Conservation (phyloP, 2,113 vertebrate species). For the Hirundichthys speculiger region DNA sequence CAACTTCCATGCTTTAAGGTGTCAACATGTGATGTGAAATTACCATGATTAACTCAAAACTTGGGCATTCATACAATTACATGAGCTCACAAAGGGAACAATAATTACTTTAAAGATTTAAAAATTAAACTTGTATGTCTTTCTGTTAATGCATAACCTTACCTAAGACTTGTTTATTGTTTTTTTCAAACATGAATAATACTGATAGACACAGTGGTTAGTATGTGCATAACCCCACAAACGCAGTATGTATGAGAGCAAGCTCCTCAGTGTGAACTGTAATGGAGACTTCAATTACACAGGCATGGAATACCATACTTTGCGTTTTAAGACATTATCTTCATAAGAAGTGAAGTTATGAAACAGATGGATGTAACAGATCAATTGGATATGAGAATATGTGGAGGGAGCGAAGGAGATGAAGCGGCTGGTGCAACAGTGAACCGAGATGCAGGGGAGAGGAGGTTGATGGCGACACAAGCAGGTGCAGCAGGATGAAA, state of each 20-base stretch:
- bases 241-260: neutral
- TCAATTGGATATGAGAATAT: neutral
- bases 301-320: conserved; percentile 2
- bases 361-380: neutral
- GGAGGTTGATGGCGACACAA: conserved; percentile 31
- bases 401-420: conserved; percentile 12
- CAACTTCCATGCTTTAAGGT: conserved; percentile 38
- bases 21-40: conserved; percentile 11
- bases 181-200: conserved; percentile 11
- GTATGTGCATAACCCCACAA: conserved; percentile 21
- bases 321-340: conserved; percentile 29
- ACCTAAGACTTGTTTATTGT: neutral
- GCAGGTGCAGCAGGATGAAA: conserved; percentile 67
- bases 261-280: neutral
- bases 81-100: conserved; percentile 8
- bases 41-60: conserved; percentile 7
- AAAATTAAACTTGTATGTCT: conserved; percentile 25
- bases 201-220: conserved; percentile 10
- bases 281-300: conserved; percentile 14
- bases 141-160: conserved; percentile 28
- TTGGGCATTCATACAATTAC: neutral
- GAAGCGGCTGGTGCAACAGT: neutral
- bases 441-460: neutral
- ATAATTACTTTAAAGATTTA: conserved; percentile 11
- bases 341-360: conserved; percentile 3